These are phyloP conservation scores for Lasioglossum malachurum DNA, from an alignment of 2,888 invertebrate species.

Conservation along the genomic window DNA sequence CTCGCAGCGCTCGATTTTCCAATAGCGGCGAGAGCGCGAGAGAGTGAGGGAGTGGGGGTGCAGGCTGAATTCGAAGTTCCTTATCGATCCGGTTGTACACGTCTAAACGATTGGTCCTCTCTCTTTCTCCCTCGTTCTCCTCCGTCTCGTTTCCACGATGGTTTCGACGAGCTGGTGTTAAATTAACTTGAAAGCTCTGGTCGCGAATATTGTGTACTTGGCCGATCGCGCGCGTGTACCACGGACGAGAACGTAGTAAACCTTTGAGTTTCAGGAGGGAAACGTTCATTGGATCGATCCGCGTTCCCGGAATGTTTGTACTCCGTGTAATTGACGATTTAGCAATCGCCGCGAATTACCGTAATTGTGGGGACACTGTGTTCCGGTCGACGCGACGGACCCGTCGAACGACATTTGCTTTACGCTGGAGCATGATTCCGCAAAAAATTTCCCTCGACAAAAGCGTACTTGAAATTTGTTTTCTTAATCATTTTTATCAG, in stretches of 20 bases:
- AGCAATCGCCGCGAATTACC: conserved; percentile 14
- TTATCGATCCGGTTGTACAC: conserved; percentile 30
- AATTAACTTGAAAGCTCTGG: conserved; percentile 48
- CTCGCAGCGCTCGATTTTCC: background rate
- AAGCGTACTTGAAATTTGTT: background rate
- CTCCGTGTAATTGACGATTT: conserved; percentile 20
- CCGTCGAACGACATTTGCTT: background rate
- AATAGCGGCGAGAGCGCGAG: background rate
- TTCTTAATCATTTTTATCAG: no score
- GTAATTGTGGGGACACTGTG: conserved; percentile 2
- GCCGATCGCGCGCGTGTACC: background rate
- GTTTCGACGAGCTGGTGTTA: conserved; percentile 33
- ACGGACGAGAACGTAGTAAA: conserved; percentile 8
- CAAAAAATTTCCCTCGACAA: background rate
- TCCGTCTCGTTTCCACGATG: background rate
- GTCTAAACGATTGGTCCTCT: conserved; percentile 22
- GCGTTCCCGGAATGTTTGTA: conserved; percentile 15
- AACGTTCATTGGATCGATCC: conserved; percentile 23
- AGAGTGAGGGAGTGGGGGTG: background rate
- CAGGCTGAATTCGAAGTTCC: conserved; percentile 22
- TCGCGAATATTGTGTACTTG: conserved; percentile 41
- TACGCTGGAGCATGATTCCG: background rate
- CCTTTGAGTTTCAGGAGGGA: conserved; percentile 29
- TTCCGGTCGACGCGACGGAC: background rate
- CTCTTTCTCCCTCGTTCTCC: conserved; percentile 6